Conservation (phyloP, 2,113 vertebrate species). For the Chauna torquata region DNA sequence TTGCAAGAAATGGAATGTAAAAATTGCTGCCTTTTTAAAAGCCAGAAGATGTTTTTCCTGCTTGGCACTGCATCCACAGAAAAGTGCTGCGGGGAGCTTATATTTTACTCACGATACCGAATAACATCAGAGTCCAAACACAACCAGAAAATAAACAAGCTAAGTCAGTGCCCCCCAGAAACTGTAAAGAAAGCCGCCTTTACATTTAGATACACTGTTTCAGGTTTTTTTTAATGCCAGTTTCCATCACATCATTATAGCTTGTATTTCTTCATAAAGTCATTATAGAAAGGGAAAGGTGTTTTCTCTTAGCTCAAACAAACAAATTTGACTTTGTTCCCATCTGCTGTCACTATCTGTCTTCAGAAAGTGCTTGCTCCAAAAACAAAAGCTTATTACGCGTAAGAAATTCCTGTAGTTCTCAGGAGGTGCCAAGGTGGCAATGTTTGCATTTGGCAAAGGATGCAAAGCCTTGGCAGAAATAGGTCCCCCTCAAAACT, state of each 20-base stretch:
- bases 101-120: not conserved
- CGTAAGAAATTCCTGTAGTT: not conserved
- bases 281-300: not conserved
- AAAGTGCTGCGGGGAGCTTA: not conserved
- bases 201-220: not conserved
- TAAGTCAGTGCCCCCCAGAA: not conserved
- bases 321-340: not conserved
- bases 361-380: not conserved
- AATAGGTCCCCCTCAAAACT: not conserved
- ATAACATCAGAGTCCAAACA: not conserved
- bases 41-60: not conserved
- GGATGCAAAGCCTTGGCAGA: not conserved
- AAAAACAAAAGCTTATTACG: not conserved
- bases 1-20: not conserved
- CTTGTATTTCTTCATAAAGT: not conserved
- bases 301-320: not conserved
- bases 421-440: not conserved
- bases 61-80: not conserved
- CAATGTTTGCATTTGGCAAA: not conserved
- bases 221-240: not conserved
- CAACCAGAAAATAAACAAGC: not conserved
- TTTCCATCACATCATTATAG: not conserved
- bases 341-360: not conserved
- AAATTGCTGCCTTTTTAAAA: conserved; percentile 20
- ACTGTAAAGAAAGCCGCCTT: not conserved